Evolutionary conservation across 2,888 invertebrate genomes (phyloP).

Genomic region (Conops quadrifasciatus): DNA sequence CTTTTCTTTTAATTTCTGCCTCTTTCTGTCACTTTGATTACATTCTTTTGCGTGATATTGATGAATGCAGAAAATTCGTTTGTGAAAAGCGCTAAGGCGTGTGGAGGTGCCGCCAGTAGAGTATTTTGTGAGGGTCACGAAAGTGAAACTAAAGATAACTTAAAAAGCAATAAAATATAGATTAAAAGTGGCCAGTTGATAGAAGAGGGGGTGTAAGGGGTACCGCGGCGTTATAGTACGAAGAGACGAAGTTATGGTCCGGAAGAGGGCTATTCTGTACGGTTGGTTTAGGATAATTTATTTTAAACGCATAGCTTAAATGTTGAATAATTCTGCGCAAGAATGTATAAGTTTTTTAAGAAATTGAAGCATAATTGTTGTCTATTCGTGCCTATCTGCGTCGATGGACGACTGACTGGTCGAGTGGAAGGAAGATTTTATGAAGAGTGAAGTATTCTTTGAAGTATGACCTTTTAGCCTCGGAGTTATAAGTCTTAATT

Average conservation of each 20-base stretch:
- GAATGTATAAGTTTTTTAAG: background rate
- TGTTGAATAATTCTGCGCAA: background rate
- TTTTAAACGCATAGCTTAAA: background rate
- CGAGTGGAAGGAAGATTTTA: background rate
- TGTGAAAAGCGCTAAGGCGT: slow-evolving; percentile 23
- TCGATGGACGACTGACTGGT: background rate
- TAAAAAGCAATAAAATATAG: background rate
- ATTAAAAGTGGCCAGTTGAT: background rate
- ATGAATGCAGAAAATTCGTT: slow-evolving; percentile 32
- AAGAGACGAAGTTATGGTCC: no score
- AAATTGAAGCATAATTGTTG: no score
- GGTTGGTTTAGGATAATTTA: background rate
- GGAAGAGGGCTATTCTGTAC: no score
- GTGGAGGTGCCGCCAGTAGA: slow-evolving; percentile 20
- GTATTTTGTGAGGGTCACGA: background rate
- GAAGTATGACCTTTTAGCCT: no score
- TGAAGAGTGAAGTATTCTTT: background rate
- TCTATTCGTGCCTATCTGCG: no score
- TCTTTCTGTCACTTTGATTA: background rate
- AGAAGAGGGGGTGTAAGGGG: background rate
- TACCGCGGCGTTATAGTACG: no score
- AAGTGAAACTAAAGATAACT: background rate
- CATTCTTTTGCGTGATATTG: slow-evolving; percentile 19
- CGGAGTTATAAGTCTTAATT: no score
- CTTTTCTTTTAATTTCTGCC: no score